A percentile compares a stretch with the other conserved stretches of the same genome.
Conservation (phyloP, 2,797 vertebrate species). For the Acomys russatus region DNA sequence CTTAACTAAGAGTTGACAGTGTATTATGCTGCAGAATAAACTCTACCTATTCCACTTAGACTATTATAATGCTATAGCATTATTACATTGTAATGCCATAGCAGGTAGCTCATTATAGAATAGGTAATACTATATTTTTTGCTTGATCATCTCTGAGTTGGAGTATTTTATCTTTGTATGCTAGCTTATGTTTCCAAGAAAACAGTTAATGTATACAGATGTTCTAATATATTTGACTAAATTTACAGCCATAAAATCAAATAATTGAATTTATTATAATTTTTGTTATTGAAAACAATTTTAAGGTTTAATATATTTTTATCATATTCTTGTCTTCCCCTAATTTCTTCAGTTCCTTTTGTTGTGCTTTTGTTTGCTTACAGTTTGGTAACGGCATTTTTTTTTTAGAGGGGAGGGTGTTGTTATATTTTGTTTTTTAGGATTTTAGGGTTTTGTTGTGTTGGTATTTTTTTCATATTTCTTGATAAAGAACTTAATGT, state of each 20-base stretch:
- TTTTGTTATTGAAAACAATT: not conserved
- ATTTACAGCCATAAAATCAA: not conserved
- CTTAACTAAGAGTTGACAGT: not conserved
- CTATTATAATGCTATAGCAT: too few relatives aligned
- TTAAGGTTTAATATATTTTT: not conserved
- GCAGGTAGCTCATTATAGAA: not conserved
- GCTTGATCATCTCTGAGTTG: not conserved
- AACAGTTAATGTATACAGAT: not conserved
- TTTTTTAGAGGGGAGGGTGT: not conserved
- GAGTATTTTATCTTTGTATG: not conserved
- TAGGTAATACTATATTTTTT: not conserved
- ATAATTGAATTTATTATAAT: not conserved
- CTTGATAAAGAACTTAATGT: not conserved
- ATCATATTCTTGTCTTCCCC: not conserved
- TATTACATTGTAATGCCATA: not conserved
- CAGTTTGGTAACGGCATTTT: not conserved
- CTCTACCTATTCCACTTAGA: not conserved
- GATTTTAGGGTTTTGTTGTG: not conserved
- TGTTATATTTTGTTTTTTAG: not conserved
- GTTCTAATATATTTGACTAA: slow-evolving; percentile 2
- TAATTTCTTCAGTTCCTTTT: not conserved
- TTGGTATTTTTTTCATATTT: not conserved
- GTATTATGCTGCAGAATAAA: not conserved
- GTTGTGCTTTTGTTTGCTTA: not conserved
- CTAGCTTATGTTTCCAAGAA: not conserved